A percentile compares a stretch with the other conserved stretches of the same genome.
phyloP scores from a whole-genome alignment of 2,888 invertebrate genomes.

The Oscheius sp. region DNA sequence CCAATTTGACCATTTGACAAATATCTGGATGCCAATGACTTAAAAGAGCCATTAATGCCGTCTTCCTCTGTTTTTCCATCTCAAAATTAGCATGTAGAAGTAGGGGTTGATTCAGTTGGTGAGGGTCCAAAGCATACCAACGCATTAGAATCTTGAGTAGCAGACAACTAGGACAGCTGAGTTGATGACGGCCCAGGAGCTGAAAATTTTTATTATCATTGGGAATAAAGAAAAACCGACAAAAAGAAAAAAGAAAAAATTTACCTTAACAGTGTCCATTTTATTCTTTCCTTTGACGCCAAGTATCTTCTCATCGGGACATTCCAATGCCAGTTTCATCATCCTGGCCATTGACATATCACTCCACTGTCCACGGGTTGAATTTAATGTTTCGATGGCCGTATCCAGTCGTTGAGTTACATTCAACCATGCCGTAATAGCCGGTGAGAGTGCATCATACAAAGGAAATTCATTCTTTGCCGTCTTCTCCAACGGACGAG shows the following conservation, averaged over 20 bases:
- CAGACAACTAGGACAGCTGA: slow-evolving; percentile 59
- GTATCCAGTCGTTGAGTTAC: slow-evolving; percentile 23
- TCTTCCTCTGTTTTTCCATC: slow-evolving; percentile 50
- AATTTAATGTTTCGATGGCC: slow-evolving; percentile 23
- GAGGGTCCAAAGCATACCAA: slow-evolving; percentile 42
- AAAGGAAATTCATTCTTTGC: slow-evolving; percentile 58
- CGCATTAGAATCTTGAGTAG: slow-evolving; percentile 55
- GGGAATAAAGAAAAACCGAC: too few relatives aligned
- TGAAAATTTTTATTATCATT: slow-evolving; percentile 8
- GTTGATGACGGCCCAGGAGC: slow-evolving; percentile 34
- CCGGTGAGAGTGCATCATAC: slow-evolving; percentile 63
- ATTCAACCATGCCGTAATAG: slow-evolving; percentile 58
- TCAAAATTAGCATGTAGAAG: slow-evolving; percentile 24
- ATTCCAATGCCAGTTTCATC: slow-evolving; percentile 44
- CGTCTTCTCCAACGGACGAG: slow-evolving; percentile 50
- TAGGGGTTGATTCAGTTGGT: slow-evolving; percentile 23
- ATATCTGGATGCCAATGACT: slow-evolving; percentile 69
- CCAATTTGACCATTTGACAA: slow-evolving; percentile 51
- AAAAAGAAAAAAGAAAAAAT: slow-evolving; percentile 27
- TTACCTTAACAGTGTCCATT: slow-evolving; percentile 29
- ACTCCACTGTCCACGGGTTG: slow-evolving; percentile 35
- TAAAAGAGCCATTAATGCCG: slow-evolving; percentile 61
- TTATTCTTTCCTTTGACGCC: slow-evolving; percentile 29
- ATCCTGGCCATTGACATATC: slow-evolving; percentile 41
- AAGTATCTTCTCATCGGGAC: slow-evolving; percentile 36